Percentiles rank a stretch among this genome's conserved stretches.
phyloP scores from a whole-genome alignment of 64 coral and sea anemone genomes.

The Dendrophyllia cribrosa region DNA sequence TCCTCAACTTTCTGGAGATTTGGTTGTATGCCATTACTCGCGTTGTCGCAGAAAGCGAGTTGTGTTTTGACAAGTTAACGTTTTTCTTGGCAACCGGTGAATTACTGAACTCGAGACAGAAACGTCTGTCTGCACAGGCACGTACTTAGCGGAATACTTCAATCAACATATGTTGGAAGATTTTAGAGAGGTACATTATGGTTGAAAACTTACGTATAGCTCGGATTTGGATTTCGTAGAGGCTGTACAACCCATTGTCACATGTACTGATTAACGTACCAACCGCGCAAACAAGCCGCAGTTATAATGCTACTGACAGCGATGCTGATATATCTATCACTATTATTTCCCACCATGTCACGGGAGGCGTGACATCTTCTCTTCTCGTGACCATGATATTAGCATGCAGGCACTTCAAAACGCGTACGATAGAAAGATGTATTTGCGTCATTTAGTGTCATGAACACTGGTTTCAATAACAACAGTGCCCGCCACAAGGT shows the following conservation, averaged over 20 bases:
- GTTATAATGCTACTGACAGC: not conserved
- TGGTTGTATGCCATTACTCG: too few relatives aligned
- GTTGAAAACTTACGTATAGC: not conserved
- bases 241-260: not conserved
- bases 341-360: not conserved
- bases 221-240: not conserved
- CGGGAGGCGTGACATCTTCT: not conserved
- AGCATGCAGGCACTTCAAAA: too few relatives aligned
- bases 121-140: too few relatives aligned
- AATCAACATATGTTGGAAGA: too few relatives aligned
- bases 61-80: too few relatives aligned
- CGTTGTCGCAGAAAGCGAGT: too few relatives aligned
- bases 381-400: not conserved
- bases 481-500: not conserved
- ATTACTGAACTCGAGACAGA: too few relatives aligned
- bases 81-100: too few relatives aligned
- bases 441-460: not conserved
- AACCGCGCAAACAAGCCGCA: not conserved
- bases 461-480: not conserved
- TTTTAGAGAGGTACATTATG: too few relatives aligned
- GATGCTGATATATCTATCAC: not conserved
- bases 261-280: not conserved
- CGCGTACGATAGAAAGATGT: too few relatives aligned
- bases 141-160: too few relatives aligned
- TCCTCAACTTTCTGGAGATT: too few relatives aligned